Percentiles rank a stretch among this genome's conserved stretches.
These are phyloP conservation scores for Jaculus jaculus DNA, from an alignment of 2,113 vertebrate genomes.

Conservation along the genomic window DNA sequence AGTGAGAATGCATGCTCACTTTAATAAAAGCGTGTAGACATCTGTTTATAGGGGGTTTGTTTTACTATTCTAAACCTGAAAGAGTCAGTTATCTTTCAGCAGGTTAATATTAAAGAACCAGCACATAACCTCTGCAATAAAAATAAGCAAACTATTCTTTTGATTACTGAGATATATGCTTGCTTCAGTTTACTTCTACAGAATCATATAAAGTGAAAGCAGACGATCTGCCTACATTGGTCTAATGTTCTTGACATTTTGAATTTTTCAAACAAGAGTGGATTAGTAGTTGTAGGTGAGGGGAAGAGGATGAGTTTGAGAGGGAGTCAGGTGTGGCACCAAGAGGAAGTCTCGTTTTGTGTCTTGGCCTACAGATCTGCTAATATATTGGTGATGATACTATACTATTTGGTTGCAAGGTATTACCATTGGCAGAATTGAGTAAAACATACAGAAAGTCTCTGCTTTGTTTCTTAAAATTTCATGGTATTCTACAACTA, in stretches of 20 bases:
- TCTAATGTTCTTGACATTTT: not conserved
- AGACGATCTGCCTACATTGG: not conserved
- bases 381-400: not conserved
- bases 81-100: not conserved
- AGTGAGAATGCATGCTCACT: not conserved
- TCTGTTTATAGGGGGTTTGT: not conserved
- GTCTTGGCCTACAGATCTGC: not conserved
- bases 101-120: not conserved
- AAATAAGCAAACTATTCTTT: not conserved
- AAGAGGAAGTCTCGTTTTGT: not conserved
- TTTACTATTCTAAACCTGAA: not conserved
- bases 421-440: not conserved
- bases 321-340: not conserved
- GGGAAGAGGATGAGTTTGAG: not conserved
- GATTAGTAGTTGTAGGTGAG: not conserved
- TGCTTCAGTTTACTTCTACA: not conserved
- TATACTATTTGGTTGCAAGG: not conserved
- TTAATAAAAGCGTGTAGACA: not conserved
- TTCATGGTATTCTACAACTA: not conserved
- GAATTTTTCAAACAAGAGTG: not conserved
- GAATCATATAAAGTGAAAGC: not conserved
- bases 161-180: not conserved
- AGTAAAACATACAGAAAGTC: not conserved
- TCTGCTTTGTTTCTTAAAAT: not conserved
- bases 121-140: not conserved